phyloP scores from a whole-genome alignment of 2,113 vertebrate species.

The Eleginops maclovinus region DNA sequence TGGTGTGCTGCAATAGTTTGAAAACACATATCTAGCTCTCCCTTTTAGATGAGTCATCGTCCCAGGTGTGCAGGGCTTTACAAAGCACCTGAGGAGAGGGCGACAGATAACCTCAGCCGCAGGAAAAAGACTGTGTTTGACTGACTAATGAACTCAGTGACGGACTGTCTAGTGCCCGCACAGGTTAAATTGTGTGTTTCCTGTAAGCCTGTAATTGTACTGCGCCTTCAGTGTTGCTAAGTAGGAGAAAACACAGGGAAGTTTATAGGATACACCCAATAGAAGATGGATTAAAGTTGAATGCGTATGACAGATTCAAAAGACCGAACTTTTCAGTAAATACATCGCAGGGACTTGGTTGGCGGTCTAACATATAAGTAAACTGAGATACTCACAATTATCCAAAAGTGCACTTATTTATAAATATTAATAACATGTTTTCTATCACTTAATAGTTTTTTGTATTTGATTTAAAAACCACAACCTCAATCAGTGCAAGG shows the following conservation, averaged over 20 bases:
- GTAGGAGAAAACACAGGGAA: conserved; percentile 31
- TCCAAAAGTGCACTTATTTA: conserved; percentile 13
- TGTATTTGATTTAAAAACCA: conserved; percentile 12
- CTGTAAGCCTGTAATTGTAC: conserved; percentile 39
- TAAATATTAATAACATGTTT: conserved; percentile 41
- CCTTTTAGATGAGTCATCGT: conserved; percentile 65
- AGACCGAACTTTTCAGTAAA: conserved; percentile 28
- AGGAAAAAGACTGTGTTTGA: conserved; percentile 40
- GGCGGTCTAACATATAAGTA: background rate
- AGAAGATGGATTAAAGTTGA: conserved; percentile 33
- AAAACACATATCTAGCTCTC: conserved; percentile 26
- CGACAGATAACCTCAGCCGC: conserved; percentile 43
- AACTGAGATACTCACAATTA: background rate
- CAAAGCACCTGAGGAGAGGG: conserved; percentile 52
- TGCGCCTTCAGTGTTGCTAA: conserved; percentile 30
- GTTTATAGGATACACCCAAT: conserved; percentile 31
- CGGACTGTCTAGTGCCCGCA: conserved; percentile 51
- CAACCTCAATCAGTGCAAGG: conserved; percentile 24
- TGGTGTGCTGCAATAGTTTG: conserved; percentile 17
- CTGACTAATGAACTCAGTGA: conserved; percentile 72
- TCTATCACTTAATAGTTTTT: conserved; percentile 26
- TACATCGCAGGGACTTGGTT: background rate
- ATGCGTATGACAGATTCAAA: conserved; percentile 4
- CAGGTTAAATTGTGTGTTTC: conserved; percentile 52
- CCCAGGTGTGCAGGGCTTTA: conserved; percentile 69